phyloP scores from a whole-genome alignment of 23 tunicate genomes.

The Aplidium turbinatum region DNA sequence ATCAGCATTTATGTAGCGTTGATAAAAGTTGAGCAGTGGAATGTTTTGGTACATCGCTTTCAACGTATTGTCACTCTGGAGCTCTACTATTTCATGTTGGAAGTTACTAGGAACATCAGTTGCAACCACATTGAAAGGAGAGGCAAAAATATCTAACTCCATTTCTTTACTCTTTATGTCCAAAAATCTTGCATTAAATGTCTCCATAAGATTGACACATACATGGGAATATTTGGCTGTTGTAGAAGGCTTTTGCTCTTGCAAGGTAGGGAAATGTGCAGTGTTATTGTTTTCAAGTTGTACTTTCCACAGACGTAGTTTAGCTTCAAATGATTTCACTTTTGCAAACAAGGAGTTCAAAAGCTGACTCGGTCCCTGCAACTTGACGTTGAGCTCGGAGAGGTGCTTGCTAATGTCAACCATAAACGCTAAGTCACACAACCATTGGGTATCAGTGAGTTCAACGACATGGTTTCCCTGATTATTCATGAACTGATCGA shows the following conservation, averaged over 20 bases:
- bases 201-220: conserved; percentile 47
- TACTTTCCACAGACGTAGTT: conserved; percentile 61
- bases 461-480: conserved; percentile 64
- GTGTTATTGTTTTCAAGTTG: conserved; percentile 63
- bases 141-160: conserved; percentile 69
- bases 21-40: conserved; percentile 53
- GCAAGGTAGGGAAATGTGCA: conserved; percentile 69
- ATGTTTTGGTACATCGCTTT: conserved; percentile 44
- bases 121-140: conserved; percentile 61
- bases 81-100: conserved; percentile 44
- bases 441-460: conserved; percentile 57
- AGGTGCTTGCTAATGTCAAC: conserved; percentile 68
- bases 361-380: conserved; percentile 71
- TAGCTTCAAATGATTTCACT: conserved; percentile 60
- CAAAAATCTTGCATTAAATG: conserved; percentile 61
- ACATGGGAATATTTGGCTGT: conserved; percentile 65
- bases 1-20: too few species aligned
- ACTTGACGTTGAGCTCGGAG: conserved; percentile 47
- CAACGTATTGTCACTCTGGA: conserved; percentile 34
- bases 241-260: conserved; percentile 71
- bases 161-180: conserved; percentile 63
- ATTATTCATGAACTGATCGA: conserved; percentile 30
- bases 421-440: conserved; percentile 66
- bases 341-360: conserved; percentile 60
- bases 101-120: conserved; percentile 56